These are phyloP conservation scores for Holothuria leucospilota DNA, from an alignment of 53 echinoderm and acorn worm species.

Conservation along the genomic window DNA sequence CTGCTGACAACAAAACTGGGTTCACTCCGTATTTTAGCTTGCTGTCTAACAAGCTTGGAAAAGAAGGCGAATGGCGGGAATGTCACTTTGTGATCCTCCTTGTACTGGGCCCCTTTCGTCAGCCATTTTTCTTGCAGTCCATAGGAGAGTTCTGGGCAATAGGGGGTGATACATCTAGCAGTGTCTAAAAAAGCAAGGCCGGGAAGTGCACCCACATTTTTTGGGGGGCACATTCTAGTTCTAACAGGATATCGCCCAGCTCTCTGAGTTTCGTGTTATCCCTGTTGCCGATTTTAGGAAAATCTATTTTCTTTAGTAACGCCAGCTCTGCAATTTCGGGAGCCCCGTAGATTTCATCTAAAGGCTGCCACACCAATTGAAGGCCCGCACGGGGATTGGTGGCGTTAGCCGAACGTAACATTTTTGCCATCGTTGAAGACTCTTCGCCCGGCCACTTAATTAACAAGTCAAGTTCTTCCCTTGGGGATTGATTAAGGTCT, in stretches of 20 bases:
- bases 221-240: constrained; percentile 63
- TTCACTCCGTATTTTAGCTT: constrained; percentile 41
- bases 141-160: constrained; percentile 53
- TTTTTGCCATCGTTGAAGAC: constrained; percentile 37
- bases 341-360: constrained; percentile 55
- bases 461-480: constrained; percentile 63
- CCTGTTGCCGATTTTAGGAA: constrained; percentile 48
- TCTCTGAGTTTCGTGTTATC: constrained; percentile 60
- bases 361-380: constrained; percentile 48
- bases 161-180: constrained; percentile 36
- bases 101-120: constrained; percentile 57
- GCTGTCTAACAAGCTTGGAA: constrained; percentile 37
- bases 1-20: constrained; percentile 40
- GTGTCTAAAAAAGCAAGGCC: constrained; percentile 62
- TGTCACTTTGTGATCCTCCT: constrained; percentile 18
- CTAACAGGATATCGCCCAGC: constrained; percentile 47
- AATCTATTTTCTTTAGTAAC: constrained; percentile 22
- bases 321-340: constrained; percentile 53
- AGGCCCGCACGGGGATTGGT: constrained; percentile 5
- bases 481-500: constrained; percentile 40
- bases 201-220: constrained; percentile 45
- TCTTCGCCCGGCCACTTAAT: constrained; percentile 44
- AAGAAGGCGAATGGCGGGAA: constrained; percentile 61
- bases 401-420: background rate
- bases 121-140: constrained; percentile 65